Evolutionary conservation across 2,888 invertebrate species (phyloP), one percentile per base, ranked within the genome.

Genomic region (Sclerodermus sp.): DNA sequence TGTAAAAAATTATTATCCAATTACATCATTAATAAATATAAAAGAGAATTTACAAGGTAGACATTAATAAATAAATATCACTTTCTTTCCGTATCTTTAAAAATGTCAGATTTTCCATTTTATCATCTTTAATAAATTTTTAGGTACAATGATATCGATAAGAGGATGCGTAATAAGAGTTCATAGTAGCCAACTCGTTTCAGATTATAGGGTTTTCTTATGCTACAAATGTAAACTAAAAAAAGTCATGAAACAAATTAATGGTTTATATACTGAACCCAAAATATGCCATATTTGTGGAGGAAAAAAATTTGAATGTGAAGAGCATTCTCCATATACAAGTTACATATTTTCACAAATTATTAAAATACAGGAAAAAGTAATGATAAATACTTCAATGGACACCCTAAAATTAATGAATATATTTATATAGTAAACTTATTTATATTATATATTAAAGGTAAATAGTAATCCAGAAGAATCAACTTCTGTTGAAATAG

Each of bases 111-210:
- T n/a, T n/a, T n/a, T n/a, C n/a, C n/a, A n/a, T 10, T 38, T 13
- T 10, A 32, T 43, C 10, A 5, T 13, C 16, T 12, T 36, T 46
- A 29, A n/a, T 43, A 43, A 18, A 42, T 77, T 49, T 69, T 30
- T 53, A 86, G 87, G 86, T 6, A 87, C 87, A 74, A 71, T 93
- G 58, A 85, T 91, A n/a, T 84, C 89, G 36, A 82, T 93, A 2
- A 84, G 87, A 67, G 93, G 94, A 0, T 90, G 89, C 10, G 90
- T 94, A 0, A 88, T 90, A 45, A 83, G 88, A 69, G 87, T 90
- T 1, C 86, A 90, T 23, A 85, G 85, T 67, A 83, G 87, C 0
- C 87, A 87, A 51, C 83, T 89, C 0, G 79, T 86, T 15, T 87
- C 88, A 62, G 84, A 84, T 3, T 86, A 87, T 70, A 82, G 93